A percentile compares a stretch with the other conserved stretches of the same genome.
phyloP scores from a whole-genome alignment of 2,797 vertebrate species.

The Brachyalestes nurse region DNA sequence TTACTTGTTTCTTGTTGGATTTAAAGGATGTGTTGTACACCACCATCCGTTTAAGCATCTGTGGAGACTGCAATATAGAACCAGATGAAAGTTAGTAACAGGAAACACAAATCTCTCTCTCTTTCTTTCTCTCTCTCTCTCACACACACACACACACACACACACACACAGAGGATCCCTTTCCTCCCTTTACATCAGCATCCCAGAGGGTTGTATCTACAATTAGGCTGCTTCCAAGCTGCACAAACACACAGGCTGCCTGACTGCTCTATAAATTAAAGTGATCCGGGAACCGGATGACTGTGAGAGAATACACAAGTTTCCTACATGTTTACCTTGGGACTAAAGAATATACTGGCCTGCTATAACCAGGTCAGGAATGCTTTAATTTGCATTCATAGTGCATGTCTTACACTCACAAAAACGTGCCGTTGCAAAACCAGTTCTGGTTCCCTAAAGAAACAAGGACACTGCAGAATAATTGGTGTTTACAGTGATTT shows the following conservation, averaged over 20 bases:
- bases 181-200: neutral
- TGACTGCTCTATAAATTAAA: neutral
- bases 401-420: neutral
- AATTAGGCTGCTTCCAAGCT: conserved; percentile 15
- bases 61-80: conserved; percentile 88
- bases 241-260: conserved; percentile 14
- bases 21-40: conserved; percentile 96
- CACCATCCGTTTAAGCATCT: conserved; percentile 99
- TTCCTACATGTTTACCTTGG: neutral
- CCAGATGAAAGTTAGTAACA: conserved; percentile 15
- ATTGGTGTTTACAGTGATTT: conserved; percentile 36
- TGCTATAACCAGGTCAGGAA: neutral
- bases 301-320: neutral
- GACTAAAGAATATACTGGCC: neutral
- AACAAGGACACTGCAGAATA: conserved; percentile 9
- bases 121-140: conserved; percentile 13
- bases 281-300: neutral
- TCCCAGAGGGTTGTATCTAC: neutral
- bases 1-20: conserved; percentile 93
- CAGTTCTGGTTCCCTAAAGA: neutral
- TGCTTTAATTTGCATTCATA: neutral
- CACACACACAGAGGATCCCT: conserved; percentile 1
- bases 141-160: conserved; percentile 34
- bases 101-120: conserved; percentile 4
- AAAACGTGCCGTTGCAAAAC: neutral